These are phyloP conservation scores for Oxystoma pomonae DNA, from an alignment of 2,888 invertebrate species.

Conservation along the genomic window DNA sequence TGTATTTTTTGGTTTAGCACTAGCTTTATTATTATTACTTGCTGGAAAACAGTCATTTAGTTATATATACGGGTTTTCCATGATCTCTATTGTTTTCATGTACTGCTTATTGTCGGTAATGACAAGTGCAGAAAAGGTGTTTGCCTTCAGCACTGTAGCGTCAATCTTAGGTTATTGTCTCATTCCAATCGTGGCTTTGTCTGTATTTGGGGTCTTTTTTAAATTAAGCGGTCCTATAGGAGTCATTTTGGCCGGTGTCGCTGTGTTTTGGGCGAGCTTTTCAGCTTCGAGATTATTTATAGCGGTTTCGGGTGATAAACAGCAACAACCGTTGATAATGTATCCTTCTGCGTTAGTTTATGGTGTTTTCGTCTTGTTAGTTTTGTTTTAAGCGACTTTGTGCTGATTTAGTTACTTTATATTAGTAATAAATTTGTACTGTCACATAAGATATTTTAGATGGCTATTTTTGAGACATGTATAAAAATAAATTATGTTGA, in stretches of 20 bases:
- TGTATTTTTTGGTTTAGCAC: slow-evolving; percentile 77
- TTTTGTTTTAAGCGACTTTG: slow-evolving; percentile 86
- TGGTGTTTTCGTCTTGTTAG: slow-evolving; percentile 88
- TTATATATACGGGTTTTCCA: slow-evolving; percentile 90
- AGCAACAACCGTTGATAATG: slow-evolving; percentile 81
- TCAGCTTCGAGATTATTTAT: slow-evolving; percentile 91
- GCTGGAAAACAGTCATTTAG: slow-evolving; percentile 83
- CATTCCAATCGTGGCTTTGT: slow-evolving; percentile 85
- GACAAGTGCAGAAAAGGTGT: slow-evolving; percentile 62
- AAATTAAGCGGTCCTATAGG: slow-evolving; percentile 72
- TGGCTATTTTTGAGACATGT: too few species aligned
- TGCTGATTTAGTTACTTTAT: too few species aligned
- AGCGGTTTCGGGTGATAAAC: slow-evolving; percentile 81
- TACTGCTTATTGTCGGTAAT: slow-evolving; percentile 81
- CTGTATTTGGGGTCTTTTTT: slow-evolving; percentile 71
- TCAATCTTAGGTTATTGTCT: slow-evolving; percentile 91
- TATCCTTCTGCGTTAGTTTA: slow-evolving; percentile 92
- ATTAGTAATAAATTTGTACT: too few species aligned
- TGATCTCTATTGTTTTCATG: slow-evolving; percentile 86
- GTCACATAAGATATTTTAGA: too few species aligned
- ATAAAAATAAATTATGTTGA: too few species aligned
- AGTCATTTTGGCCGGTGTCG: slow-evolving; percentile 60
- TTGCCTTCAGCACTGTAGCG: slow-evolving; percentile 74
- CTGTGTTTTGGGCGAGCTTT: slow-evolving; percentile 85
- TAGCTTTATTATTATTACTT: slow-evolving; percentile 63